Evolutionary conservation across 2,797 vertebrate genomes (phyloP), one percentile per base, ranked within the genome.

Genomic region (Malurus leucopterus): DNA sequence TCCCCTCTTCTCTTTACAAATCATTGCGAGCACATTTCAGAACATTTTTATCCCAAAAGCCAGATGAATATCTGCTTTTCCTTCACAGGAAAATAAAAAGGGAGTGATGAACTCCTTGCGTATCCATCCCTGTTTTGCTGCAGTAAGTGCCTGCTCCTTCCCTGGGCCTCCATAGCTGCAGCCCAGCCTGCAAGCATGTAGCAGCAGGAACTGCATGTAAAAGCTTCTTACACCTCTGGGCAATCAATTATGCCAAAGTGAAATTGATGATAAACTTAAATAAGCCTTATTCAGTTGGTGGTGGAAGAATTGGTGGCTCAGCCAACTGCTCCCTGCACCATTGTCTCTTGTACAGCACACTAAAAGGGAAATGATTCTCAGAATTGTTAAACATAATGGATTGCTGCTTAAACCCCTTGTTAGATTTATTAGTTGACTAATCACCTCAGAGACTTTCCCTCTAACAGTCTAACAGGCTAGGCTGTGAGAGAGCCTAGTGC

Each of bases 391-490:
- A 92, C 47, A 43, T 83, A 88, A 90, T 79, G 82, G 84, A 85
- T 91, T 84, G 81, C 84, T 91, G 50, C 88, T 87, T 85, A 92
- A 90, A 83, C 34, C 73, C 75, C 55, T 81, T 87, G 80, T 87
- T 93, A 85, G 88, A 63, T 69, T 72, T 36, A 86, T 86, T 89
- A 91, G 83, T 84, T 94, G 84, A 87, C 73, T 89, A 90, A 95
- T 88, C 70, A 89, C 82, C 86, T 94, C 74, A 9, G 46, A 86
- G 69, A 74, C 21, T 88, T 84, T 86, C 38, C 41, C 53, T 32
- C 46, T 29, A 77, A 58, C 74, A 67, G 24, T 71, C 51, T 86
- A 69, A 75, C 49, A 43, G 49, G 21, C 16, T 16, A 72, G 13
- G 68, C 80, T 93, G 74, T 70, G 58, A 76, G 67, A 59, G 59